Evolutionary conservation across 2,888 invertebrate genomes (phyloP).

Genomic region (Stegana nigrithorax): DNA sequence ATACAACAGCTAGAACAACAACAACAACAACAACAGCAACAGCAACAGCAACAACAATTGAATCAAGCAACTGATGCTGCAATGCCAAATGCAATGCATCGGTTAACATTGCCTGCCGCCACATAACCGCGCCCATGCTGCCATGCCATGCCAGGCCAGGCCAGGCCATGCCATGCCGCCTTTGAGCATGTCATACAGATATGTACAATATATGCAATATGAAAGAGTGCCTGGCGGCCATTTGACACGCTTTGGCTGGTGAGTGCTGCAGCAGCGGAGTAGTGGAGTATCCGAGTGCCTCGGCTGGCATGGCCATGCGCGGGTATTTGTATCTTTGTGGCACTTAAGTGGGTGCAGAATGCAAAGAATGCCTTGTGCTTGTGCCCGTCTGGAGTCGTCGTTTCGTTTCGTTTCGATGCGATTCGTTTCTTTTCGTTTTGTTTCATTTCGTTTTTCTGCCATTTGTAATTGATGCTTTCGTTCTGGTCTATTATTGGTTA

Average conservation of each 20-base stretch:
- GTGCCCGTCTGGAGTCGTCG: neutral
- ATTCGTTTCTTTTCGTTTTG: neutral
- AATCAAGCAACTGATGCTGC: conserved; percentile 8
- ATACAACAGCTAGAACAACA: no score
- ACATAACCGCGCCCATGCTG: neutral
- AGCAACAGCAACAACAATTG: conserved; percentile 3
- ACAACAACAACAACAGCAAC: no score
- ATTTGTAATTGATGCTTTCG: conserved; percentile 19
- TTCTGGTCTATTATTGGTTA: conserved; percentile 17
- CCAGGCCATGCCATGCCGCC: no score
- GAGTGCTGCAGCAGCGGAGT: no score
- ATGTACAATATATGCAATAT: neutral
- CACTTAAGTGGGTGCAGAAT: conserved; percentile 19
- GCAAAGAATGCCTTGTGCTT: conserved; percentile 14
- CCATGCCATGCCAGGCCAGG: no score
- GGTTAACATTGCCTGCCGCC: neutral
- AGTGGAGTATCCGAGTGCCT: neutral
- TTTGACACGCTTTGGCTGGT: conserved; percentile 48
- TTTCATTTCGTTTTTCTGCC: neutral
- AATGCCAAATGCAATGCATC: no score
- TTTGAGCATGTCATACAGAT: conserved; percentile 8
- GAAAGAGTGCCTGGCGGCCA: conserved; percentile 46
- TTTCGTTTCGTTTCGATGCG: neutral
- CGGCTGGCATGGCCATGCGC: no score
- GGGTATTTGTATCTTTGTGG: neutral